phyloP scores from a whole-genome alignment of 2,888 invertebrate species.

The Synanthedon vespiformis region DNA sequence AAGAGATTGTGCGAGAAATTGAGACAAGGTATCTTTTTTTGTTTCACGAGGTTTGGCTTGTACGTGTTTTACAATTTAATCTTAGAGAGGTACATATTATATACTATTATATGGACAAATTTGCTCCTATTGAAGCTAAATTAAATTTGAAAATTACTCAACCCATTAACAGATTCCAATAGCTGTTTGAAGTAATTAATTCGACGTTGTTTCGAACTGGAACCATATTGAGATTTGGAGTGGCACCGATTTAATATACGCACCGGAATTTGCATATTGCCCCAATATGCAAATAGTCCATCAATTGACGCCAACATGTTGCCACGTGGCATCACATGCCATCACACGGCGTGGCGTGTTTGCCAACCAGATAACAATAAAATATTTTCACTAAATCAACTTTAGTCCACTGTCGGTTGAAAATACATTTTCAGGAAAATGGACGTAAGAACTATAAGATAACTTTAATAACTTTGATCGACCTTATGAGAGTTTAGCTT shows the following conservation, averaged over 20 bases:
- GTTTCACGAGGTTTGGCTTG: background rate
- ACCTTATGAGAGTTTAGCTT: too few species aligned
- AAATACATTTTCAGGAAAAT: too few species aligned
- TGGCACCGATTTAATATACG: constrained; percentile 2
- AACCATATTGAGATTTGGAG: background rate
- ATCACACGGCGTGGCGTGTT: background rate
- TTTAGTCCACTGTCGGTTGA: too few species aligned
- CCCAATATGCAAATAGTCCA: constrained; percentile 5
- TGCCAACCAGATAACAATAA: background rate
- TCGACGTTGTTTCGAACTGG: background rate
- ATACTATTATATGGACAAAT: background rate
- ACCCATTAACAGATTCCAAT: background rate
- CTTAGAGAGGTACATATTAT: background rate
- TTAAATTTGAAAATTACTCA: background rate
- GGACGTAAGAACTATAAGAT: too few species aligned
- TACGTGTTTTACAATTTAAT: background rate
- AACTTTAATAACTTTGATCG: too few species aligned
- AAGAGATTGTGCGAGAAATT: background rate
- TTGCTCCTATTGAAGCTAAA: background rate
- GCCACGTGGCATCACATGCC: constrained; percentile 1
- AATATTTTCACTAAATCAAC: too few species aligned
- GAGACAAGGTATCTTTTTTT: background rate
- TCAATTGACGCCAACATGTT: constrained; percentile 4
- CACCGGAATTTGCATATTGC: constrained; percentile 3
- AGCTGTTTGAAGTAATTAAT: background rate